Percentiles rank a stretch among this genome's conserved stretches.
phyloP scores from a whole-genome alignment of 2,888 invertebrate species.

The Thysanoteuthis rhombus region DNA sequence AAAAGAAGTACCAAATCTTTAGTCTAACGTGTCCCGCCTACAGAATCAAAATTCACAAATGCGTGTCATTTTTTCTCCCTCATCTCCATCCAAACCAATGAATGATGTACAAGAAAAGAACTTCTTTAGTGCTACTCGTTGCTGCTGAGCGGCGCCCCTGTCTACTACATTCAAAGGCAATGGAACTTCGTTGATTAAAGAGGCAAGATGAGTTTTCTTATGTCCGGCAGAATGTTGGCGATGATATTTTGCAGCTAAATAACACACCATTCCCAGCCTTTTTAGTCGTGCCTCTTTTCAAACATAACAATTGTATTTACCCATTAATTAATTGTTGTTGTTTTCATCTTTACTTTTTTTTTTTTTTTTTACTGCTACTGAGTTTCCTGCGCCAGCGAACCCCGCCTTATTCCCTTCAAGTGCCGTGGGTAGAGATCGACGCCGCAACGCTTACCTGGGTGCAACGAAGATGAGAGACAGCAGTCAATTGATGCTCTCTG shows the following conservation, averaged over 20 bases:
- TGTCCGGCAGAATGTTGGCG: background rate
- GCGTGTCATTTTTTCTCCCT: background rate
- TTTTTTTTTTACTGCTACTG: background rate
- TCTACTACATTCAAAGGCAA: background rate
- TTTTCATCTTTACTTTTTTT: background rate
- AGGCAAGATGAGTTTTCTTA: background rate
- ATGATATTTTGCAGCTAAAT: background rate
- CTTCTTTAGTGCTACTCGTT: background rate
- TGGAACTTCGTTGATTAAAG: background rate
- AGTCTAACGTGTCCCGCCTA: background rate
- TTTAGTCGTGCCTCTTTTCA: slow-evolving; percentile 12
- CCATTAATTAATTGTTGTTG: background rate
- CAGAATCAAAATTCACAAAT: slow-evolving; percentile 1
- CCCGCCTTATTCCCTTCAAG: background rate
- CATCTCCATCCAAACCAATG: background rate
- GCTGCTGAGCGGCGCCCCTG: background rate
- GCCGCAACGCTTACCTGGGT: background rate
- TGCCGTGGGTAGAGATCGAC: slow-evolving; percentile 12
- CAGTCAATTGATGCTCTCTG: background rate
- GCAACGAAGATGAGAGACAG: background rate
- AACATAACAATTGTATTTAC: background rate
- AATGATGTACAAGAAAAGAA: background rate
- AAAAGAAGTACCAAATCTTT: too few species aligned
- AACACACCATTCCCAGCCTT: background rate
- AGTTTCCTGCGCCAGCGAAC: background rate